Percentiles rank a stretch among this genome's conserved stretches.
phyloP scores from a whole-genome alignment of 2,888 invertebrate species.

The Erebia epiphron region DNA sequence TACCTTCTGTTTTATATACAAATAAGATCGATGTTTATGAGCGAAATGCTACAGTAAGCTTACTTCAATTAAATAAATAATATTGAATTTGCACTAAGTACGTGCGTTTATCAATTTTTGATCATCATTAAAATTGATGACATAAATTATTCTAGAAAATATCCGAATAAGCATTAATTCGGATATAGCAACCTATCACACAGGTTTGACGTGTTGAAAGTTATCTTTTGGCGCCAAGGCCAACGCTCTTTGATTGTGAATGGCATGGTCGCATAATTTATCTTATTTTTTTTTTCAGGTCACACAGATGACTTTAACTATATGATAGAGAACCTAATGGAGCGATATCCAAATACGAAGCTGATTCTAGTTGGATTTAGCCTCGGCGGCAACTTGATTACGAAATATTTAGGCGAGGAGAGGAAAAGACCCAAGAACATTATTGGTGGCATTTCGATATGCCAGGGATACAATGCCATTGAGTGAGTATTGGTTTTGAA shows the following conservation, averaged over 20 bases:
- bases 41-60: too few species aligned
- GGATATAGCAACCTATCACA: constrained; percentile 26
- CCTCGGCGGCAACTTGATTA: constrained; percentile 95
- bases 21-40: too few species aligned
- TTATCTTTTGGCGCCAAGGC: constrained; percentile 37
- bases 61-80: too few species aligned
- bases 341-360: constrained; percentile 89
- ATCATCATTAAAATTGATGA: not conserved
- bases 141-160: not conserved
- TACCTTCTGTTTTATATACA: too few species aligned
- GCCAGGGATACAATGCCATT: constrained; percentile 96
- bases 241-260: constrained; percentile 34
- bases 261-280: constrained; percentile 26
- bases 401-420: constrained; percentile 95
- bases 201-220: constrained; percentile 33
- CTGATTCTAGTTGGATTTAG: constrained; percentile 95
- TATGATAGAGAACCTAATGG: constrained; percentile 90
- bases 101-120: too few species aligned
- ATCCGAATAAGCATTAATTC: not conserved
- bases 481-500: constrained; percentile 84
- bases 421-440: constrained; percentile 86
- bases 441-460: constrained; percentile 95
- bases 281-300: constrained; percentile 79
- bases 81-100: too few species aligned
- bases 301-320: constrained; percentile 94